A percentile compares a stretch with the other conserved stretches of the same genome.
These are phyloP conservation scores for Metallyticus violacea DNA, from an alignment of 2,888 invertebrate species.

Conservation along the genomic window DNA sequence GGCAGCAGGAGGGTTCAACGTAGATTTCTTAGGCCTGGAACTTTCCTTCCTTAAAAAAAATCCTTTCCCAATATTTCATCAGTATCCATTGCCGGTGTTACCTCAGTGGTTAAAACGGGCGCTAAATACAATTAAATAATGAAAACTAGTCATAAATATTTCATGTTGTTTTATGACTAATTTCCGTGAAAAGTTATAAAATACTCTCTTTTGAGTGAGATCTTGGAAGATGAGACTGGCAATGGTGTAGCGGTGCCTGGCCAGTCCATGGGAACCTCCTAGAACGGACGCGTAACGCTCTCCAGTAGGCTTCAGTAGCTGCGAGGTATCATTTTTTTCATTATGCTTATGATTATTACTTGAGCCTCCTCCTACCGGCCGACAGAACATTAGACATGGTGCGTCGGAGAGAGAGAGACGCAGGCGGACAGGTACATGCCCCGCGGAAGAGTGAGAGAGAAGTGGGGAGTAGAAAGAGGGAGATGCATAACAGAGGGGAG, in stretches of 20 bases:
- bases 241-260: background rate
- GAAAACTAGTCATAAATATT: too few relatives aligned
- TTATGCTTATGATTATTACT: background rate
- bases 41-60: too few relatives aligned
- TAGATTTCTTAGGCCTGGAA: too few relatives aligned
- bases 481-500: background rate
- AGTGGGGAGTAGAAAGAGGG: background rate
- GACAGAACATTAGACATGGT: background rate
- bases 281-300: constrained; percentile 2
- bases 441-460: background rate
- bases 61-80: too few relatives aligned
- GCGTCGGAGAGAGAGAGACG: background rate
- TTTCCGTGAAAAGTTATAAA: too few relatives aligned
- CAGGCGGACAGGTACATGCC: background rate
- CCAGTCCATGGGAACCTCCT: background rate
- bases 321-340: constrained; percentile 13
- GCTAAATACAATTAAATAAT: too few relatives aligned
- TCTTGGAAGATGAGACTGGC: background rate
- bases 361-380: background rate
- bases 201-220: too few relatives aligned
- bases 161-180: too few relatives aligned
- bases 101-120: too few relatives aligned
- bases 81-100: too few relatives aligned
- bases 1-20: too few relatives aligned
- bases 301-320: constrained; percentile 11